phyloP scores from a whole-genome alignment of 2,888 invertebrate genomes.

The Acrobeloides nanus region DNA sequence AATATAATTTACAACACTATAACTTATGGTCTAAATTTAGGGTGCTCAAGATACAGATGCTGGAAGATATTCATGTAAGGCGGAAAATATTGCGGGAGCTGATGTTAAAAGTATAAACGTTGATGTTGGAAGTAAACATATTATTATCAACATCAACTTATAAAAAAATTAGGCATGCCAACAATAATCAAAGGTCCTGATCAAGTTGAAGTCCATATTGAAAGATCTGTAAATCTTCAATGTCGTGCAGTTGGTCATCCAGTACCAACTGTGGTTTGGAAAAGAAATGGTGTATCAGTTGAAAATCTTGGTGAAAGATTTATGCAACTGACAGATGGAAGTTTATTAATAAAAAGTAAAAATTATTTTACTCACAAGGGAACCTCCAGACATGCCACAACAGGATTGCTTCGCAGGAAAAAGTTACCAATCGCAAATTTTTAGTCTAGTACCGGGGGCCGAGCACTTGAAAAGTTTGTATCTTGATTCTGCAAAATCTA shows the following conservation, averaged over 20 bases:
- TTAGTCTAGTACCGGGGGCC: too few relatives aligned
- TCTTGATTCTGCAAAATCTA: too few relatives aligned
- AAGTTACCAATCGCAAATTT: too few relatives aligned
- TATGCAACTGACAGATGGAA: conserved; percentile 18
- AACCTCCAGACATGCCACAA: too few relatives aligned
- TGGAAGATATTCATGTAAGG: conserved; percentile 63
- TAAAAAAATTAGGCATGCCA: conserved; percentile 29
- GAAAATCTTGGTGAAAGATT: conserved; percentile 54
- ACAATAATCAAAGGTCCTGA: conserved; percentile 24
- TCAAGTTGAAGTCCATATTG: conserved; percentile 20
- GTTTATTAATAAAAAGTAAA: conserved; percentile 16
- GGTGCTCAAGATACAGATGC: conserved; percentile 58
- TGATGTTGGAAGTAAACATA: conserved; percentile 16
- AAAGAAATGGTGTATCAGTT: conserved; percentile 55
- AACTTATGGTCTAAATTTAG: conserved; percentile 18
- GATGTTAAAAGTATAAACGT: conserved; percentile 49
- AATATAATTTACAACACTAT: conserved; percentile 2
- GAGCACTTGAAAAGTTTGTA: too few relatives aligned
- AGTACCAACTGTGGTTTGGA: conserved; percentile 55
- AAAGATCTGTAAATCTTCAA: conserved; percentile 39
- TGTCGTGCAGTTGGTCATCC: conserved; percentile 57
- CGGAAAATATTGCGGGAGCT: conserved; percentile 61
- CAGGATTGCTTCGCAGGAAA: too few relatives aligned
- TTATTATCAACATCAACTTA: conserved; percentile 1
- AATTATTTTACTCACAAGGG: too few relatives aligned